These are phyloP conservation scores for Tethea ocularis DNA, from an alignment of 2,888 invertebrate species.

Conservation along the genomic window DNA sequence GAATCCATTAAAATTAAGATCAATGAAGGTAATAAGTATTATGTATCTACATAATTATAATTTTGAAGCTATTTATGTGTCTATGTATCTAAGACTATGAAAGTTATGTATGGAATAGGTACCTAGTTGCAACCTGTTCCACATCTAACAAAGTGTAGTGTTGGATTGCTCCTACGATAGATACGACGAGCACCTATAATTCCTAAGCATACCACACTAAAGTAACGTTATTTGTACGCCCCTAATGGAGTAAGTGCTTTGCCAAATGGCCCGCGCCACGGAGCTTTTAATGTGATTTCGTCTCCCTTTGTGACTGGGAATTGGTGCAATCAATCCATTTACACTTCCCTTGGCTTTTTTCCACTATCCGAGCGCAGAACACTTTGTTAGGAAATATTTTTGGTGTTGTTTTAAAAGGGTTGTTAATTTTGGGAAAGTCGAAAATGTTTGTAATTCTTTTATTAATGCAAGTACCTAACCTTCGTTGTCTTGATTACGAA, in stretches of 20 bases:
- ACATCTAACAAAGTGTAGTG: background rate
- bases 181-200: conserved; percentile 27
- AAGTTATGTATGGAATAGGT: background rate
- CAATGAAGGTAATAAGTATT: too few species aligned
- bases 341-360: conserved; percentile 61
- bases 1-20: too few species aligned
- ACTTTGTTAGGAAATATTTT: conserved; percentile 3
- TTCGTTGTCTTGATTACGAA: too few species aligned
- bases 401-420: background rate
- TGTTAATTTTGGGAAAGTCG: background rate
- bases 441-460: background rate
- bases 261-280: conserved; percentile 79
- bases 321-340: conserved; percentile 85
- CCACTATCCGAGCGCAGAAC: conserved; percentile 19
- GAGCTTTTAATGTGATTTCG: conserved; percentile 83
- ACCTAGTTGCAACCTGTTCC: background rate
- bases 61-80: too few species aligned
- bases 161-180: background rate
- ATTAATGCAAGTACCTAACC: background rate
- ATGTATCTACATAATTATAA: too few species aligned
- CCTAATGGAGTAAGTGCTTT: conserved; percentile 82
- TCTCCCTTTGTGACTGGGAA: conserved; percentile 79
- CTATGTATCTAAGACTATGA: too few species aligned
- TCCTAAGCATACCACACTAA: conserved; percentile 59
- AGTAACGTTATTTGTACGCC: conserved; percentile 78